Evolutionary conservation across 2,888 invertebrate species (phyloP).

Genomic region (Watsonalla cultraria): DNA sequence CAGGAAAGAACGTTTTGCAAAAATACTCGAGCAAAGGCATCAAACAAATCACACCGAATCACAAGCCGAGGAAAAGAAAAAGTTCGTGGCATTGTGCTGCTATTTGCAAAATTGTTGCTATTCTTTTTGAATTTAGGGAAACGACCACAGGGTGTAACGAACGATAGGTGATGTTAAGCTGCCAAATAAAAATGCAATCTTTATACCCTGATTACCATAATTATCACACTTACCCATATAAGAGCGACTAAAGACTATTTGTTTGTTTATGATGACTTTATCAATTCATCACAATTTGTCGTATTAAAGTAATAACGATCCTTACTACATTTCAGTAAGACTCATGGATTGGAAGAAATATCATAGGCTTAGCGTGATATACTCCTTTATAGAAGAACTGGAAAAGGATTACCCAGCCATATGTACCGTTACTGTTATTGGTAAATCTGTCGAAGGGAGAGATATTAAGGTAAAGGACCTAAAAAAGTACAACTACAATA

Average conservation of each 20-base stretch:
- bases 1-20: slow-evolving; percentile 11
- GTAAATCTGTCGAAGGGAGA: slow-evolving; percentile 86
- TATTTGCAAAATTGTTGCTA: background rate
- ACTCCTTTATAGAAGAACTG: slow-evolving; percentile 87
- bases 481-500: too few relatives aligned
- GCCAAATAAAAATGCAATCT: too few relatives aligned
- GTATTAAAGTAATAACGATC: too few relatives aligned
- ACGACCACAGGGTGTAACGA: too few relatives aligned
- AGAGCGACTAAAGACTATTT: too few relatives aligned
- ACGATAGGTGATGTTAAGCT: too few relatives aligned
- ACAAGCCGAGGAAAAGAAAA: slow-evolving; percentile 42
- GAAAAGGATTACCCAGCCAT: slow-evolving; percentile 86
- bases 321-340: slow-evolving; percentile 54
- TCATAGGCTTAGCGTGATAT: slow-evolving; percentile 85
- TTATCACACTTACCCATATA: too few relatives aligned
- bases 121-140: too few relatives aligned
- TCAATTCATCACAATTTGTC: too few relatives aligned
- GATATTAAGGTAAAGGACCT: slow-evolving; percentile 80
- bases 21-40: slow-evolving; percentile 12
- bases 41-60: slow-evolving; percentile 38
- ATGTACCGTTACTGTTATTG: slow-evolving; percentile 86
- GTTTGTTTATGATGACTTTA: too few relatives aligned
- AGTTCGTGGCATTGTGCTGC: slow-evolving; percentile 22
- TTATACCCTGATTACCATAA: too few relatives aligned
- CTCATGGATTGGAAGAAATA: slow-evolving; percentile 87